phyloP scores from a whole-genome alignment of 2,113 vertebrate species.

The Apodemus sylvaticus region DNA sequence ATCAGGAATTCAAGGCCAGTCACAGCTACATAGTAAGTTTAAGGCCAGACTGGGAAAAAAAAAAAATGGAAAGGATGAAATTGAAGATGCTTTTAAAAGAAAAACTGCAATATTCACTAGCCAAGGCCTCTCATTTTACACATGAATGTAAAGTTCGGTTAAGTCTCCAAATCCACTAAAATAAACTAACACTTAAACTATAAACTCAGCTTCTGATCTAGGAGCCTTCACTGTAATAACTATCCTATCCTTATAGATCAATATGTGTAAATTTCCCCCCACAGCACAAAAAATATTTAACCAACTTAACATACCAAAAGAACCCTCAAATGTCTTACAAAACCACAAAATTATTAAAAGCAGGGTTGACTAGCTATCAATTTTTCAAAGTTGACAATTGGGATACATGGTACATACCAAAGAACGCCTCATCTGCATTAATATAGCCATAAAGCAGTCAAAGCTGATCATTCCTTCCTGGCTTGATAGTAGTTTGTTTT shows the following conservation, averaged over 20 bases:
- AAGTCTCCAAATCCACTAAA: slow-evolving; percentile 20
- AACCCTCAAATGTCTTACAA: slow-evolving; percentile 40
- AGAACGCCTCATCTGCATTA: slow-evolving; percentile 98
- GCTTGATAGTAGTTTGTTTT: slow-evolving; percentile 85
- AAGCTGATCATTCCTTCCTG: slow-evolving; percentile 96
- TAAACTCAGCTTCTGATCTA: slow-evolving; percentile 20
- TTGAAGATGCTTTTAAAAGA: background rate
- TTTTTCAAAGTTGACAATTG: slow-evolving; percentile 55
- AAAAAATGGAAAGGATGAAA: background rate
- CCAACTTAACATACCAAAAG: slow-evolving; percentile 41
- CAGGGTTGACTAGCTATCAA: background rate
- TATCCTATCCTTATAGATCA: background rate
- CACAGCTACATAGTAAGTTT: background rate
- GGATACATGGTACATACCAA: slow-evolving; percentile 90
- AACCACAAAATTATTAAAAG: slow-evolving; percentile 38
- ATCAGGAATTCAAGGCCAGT: background rate
- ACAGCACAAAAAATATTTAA: slow-evolving; percentile 48
- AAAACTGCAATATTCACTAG: background rate
- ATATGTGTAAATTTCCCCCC: slow-evolving; percentile 5
- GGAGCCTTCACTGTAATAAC: background rate
- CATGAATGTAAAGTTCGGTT: slow-evolving; percentile 27
- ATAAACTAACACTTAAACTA: slow-evolving; percentile 34
- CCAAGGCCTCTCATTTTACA: background rate
- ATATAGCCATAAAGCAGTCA: slow-evolving; percentile 97
- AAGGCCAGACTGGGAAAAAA: background rate